Evolutionary conservation across 2,113 vertebrate species (phyloP), one percentile per base, ranked within the genome.

Genomic region (Megaceryle maxima): DNA sequence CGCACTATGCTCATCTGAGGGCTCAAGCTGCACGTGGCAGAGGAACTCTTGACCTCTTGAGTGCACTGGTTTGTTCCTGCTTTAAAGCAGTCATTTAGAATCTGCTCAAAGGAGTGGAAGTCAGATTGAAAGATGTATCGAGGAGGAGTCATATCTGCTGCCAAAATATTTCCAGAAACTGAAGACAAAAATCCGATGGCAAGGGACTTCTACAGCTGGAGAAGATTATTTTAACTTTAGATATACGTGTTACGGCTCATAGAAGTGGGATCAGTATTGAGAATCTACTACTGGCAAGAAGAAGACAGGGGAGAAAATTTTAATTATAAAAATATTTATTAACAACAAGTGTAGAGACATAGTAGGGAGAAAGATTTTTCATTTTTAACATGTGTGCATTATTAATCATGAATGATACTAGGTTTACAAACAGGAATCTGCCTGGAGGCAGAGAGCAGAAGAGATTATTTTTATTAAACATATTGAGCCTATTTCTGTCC

Each of bases 321-420:
- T 93, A 93, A 96, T 94, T 91, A n/a, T 39, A 81, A 96, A 81
- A 60, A 76, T 55, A 90, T 78, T 94, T 93, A 89, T 93, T 92
- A 91, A 64, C 7, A 41, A 60, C 6, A 41, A 50, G 5, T 84
- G 33, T 35, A 76, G 33, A 68, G 86, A 91, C 22, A 48, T 53
- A 50, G 70, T 55, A 44, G 64, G 46, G 60, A 90, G 51, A 95
- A 90, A 64, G 51, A 69, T 12, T 62, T 92, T 94, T 96, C 55
- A 87, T 96, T 96, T 89, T 77, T 90, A 82, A 90, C 81, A 91
- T 33, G 66, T 86, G 67, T 94, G 67, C 20, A 26, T 73, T 94
- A 79, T 95, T 76, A 87, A 83, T 87, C 75, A 75, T 22, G 66
- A 76, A 37, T 64, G 43, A 94, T 83, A 55, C 37, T 70, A 37